Evolutionary conservation across 2,797 vertebrate species (phyloP).

Genomic region (Enteromius anoplus): DNA sequence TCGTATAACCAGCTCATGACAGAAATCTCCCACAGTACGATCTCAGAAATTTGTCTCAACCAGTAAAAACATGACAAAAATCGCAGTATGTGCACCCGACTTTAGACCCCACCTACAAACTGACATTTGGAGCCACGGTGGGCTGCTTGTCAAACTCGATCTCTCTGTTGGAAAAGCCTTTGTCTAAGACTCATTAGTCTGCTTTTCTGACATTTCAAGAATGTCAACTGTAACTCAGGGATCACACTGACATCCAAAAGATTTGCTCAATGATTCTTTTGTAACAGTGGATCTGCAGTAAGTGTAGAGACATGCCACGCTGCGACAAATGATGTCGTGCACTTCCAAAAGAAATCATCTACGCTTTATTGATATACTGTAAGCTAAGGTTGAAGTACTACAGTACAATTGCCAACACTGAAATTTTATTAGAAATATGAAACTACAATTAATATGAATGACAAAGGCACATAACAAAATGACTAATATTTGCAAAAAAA

Average conservation of each 20-base stretch:
- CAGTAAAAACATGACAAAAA: conserved; percentile 4
- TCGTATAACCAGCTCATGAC: background rate
- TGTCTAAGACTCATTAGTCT: conserved; percentile 62
- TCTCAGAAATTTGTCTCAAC: background rate
- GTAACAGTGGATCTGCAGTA: conserved; percentile 28
- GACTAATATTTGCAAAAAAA: background rate
- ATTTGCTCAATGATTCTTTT: conserved; percentile 74
- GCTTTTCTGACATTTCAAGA: conserved; percentile 78
- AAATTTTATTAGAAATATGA: background rate
- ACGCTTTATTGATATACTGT: conserved; percentile 11
- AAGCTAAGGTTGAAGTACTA: background rate
- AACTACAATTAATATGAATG: background rate
- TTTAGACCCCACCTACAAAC: conserved; percentile 45
- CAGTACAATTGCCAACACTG: background rate
- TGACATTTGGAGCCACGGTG: conserved; percentile 47
- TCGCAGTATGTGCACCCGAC: background rate
- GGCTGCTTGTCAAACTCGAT: conserved; percentile 27
- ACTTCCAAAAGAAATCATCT: background rate
- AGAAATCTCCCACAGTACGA: background rate
- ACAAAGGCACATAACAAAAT: background rate
- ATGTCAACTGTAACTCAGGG: conserved; percentile 74
- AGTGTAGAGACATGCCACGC: background rate
- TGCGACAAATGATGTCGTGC: background rate
- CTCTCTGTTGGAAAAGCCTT: conserved; percentile 38
- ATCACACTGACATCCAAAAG: conserved; percentile 69